These are phyloP conservation scores for Tubiluchus corallicola DNA, from an alignment of 2,888 invertebrate species.

Conservation along the genomic window DNA sequence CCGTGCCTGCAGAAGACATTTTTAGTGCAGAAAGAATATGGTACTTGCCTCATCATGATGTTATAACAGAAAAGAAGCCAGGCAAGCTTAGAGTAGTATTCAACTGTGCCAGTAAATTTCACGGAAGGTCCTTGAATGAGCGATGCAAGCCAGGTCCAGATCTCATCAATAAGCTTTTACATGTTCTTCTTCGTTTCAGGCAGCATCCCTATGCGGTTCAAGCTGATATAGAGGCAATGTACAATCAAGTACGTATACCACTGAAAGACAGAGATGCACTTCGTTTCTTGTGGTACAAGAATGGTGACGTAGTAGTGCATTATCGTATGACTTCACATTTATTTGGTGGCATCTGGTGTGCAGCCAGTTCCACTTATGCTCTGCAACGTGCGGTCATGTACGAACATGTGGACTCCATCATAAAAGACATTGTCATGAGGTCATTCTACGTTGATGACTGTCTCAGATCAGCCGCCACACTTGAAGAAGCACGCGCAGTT, in stretches of 20 bases:
- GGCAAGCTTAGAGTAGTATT: background rate
- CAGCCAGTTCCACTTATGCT: constrained; percentile 6
- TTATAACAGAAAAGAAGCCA: background rate
- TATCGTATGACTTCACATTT: constrained; percentile 9
- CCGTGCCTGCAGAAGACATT: background rate
- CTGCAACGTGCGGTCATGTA: background rate
- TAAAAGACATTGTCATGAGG: too few species aligned
- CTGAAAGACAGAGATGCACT: constrained; percentile 7
- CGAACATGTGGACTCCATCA: too few species aligned
- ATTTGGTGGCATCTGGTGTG: constrained; percentile 8
- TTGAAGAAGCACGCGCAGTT: background rate
- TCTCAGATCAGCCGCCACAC: background rate
- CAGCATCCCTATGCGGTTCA: constrained; percentile 5
- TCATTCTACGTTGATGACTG: background rate
- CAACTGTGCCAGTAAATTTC: constrained; percentile 5
- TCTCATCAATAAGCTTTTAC: constrained; percentile 8
- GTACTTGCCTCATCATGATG: background rate
- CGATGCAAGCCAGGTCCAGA: constrained; percentile 9
- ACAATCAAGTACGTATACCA: too few species aligned
- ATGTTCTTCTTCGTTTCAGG: constrained; percentile 9
- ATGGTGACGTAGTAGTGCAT: background rate
- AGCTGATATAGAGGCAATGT: constrained; percentile 9
- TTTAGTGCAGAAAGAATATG: background rate
- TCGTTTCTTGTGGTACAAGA: constrained; percentile 6
- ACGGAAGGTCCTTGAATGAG: constrained; percentile 8